Conservation (phyloP, 2,113 vertebrate species). For the Amazona vittata region DNA sequence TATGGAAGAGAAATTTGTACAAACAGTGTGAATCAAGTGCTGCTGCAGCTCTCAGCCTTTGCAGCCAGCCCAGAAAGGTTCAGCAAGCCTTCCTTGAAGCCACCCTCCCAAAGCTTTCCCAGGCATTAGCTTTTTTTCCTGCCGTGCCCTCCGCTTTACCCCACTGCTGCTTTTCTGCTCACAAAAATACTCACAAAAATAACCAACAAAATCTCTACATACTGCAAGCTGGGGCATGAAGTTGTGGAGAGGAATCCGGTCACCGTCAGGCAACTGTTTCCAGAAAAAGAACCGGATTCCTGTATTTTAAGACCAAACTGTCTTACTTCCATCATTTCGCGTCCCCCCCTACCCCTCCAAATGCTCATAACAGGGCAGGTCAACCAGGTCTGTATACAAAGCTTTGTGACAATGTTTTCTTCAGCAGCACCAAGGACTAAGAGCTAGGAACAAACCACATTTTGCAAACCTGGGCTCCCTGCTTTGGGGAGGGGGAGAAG, state of each 20-base stretch:
- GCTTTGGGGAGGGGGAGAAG: background rate
- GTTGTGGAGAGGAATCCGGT: background rate
- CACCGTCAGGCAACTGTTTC: background rate
- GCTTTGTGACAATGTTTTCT: background rate
- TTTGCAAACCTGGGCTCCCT: background rate
- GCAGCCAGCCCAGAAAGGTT: background rate
- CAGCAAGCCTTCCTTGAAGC: background rate
- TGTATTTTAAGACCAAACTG: background rate
- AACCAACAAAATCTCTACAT: background rate
- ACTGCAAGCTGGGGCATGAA: background rate
- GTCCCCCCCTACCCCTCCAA: background rate
- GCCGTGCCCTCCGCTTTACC: background rate
- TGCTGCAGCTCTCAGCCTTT: background rate
- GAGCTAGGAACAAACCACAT: background rate
- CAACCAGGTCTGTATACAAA: background rate
- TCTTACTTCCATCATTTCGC: background rate
- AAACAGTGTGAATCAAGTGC: background rate
- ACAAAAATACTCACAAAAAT: background rate
- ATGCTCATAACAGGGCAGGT: background rate
- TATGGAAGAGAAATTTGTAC: background rate
- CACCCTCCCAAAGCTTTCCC: background rate
- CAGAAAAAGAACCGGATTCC: background rate
- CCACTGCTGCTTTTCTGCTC: background rate
- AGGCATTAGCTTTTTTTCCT: background rate
- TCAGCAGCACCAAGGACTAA: background rate